Conservation (phyloP, 2,797 vertebrate species). For the Pangasius mekongensis region DNA sequence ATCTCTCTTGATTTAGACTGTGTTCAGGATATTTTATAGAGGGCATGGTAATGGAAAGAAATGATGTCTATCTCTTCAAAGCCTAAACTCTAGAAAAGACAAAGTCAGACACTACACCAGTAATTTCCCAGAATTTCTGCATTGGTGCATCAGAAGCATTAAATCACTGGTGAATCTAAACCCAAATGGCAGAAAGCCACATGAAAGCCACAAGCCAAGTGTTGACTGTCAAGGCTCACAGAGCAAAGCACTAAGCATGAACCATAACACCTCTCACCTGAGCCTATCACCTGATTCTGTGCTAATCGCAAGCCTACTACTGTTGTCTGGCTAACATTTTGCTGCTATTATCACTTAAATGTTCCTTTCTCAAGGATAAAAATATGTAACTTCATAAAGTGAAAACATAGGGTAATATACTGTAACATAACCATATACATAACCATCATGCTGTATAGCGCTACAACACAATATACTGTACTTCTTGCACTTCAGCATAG, state of each 20-base stretch:
- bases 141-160: neutral
- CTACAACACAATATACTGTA: neutral
- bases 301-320: neutral
- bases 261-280: constrained; percentile 9
- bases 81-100: neutral
- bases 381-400: neutral
- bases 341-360: constrained; percentile 1
- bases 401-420: neutral
- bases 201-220: constrained; percentile 24
- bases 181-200: constrained; percentile 17
- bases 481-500: neutral
- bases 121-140: neutral
- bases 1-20: neutral
- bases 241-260: constrained; percentile 22
- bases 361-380: neutral
- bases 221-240: constrained; percentile 25
- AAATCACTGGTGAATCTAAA: neutral
- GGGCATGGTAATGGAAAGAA: neutral
- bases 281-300: neutral
- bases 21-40: neutral
- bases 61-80: neutral
- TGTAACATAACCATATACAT: neutral
- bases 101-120: neutral
- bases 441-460: neutral
- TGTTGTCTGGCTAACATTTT: neutral